Percentiles rank a stretch among this genome's conserved stretches.
These are phyloP conservation scores for Zaprionus taronus DNA, from an alignment of 1,140 invertebrate species.

Conservation along the genomic window DNA sequence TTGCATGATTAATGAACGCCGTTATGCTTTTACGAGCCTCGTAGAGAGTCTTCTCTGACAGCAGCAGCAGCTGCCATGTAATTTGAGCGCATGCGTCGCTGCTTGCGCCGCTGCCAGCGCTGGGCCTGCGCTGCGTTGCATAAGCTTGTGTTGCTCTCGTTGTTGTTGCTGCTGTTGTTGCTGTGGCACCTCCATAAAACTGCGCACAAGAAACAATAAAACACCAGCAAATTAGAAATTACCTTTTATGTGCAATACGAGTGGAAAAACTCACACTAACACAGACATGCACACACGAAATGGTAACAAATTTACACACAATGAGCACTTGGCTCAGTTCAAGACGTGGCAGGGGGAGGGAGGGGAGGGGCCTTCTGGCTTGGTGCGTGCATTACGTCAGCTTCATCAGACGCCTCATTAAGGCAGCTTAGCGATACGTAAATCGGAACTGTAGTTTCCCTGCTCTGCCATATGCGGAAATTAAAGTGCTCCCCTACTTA, in stretches of 20 bases:
- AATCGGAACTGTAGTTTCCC: slow-evolving; percentile 68
- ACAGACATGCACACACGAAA: slow-evolving; percentile 44
- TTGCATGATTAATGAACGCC: slow-evolving; percentile 78
- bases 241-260: slow-evolving; percentile 74
- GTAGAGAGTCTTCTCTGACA: slow-evolving; percentile 7
- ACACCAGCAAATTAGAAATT: slow-evolving; percentile 82
- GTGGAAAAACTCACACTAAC: slow-evolving; percentile 22
- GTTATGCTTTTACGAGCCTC: slow-evolving; percentile 72
- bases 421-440: slow-evolving; percentile 42
- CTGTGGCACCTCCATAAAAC: slow-evolving; percentile 54
- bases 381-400: slow-evolving; percentile 74
- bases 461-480: slow-evolving; percentile 47
- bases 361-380: slow-evolving; percentile 46
- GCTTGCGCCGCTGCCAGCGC: slow-evolving; percentile 58
- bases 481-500: slow-evolving; percentile 38
- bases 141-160: slow-evolving; percentile 45
- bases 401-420: slow-evolving; percentile 53
- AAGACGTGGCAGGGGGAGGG: not conserved
- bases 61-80: slow-evolving; percentile 61
- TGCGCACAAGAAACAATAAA: slow-evolving; percentile 75
- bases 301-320: slow-evolving; percentile 82
- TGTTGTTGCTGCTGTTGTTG: slow-evolving; percentile 6
- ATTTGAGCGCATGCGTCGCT: slow-evolving; percentile 70
- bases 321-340: slow-evolving; percentile 55
- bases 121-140: slow-evolving; percentile 46